Evolutionary conservation across 2,113 vertebrate species (phyloP).

Genomic region (Ascaphus truei): DNA sequence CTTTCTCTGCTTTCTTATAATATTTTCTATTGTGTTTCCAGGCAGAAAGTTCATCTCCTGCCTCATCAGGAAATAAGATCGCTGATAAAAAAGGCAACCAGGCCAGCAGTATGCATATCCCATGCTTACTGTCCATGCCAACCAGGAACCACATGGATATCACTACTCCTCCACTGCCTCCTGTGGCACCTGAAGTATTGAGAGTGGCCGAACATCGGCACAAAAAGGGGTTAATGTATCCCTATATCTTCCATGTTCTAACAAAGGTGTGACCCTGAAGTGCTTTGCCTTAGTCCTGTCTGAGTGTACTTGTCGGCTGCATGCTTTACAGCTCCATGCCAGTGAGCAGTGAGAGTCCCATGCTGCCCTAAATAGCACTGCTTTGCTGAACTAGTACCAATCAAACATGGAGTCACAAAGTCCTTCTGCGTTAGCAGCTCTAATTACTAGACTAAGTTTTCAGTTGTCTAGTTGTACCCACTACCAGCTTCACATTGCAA

Average conservation of each 20-base stretch:
- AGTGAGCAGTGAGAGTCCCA: too few relatives aligned
- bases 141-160: slow-evolving; percentile 97
- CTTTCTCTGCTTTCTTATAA: not conserved
- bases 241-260: slow-evolving; percentile 90
- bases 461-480: too few relatives aligned
- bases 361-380: too few relatives aligned
- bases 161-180: slow-evolving; percentile 87
- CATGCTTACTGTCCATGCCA: slow-evolving; percentile 91
- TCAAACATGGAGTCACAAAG: too few relatives aligned
- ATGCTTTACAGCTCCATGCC: too few relatives aligned
- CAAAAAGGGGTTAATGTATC: slow-evolving; percentile 94
- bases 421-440: too few relatives aligned
- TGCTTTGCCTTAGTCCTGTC: not conserved
- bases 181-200: slow-evolving; percentile 87
- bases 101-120: slow-evolving; percentile 75
- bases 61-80: slow-evolving; percentile 68
- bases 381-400: too few relatives aligned
- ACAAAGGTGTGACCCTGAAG: slow-evolving; percentile 73
- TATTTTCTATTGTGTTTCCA: slow-evolving; percentile 47
- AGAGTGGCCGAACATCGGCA: slow-evolving; percentile 92
- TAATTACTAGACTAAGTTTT: too few relatives aligned
- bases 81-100: slow-evolving; percentile 70
- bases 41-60: slow-evolving; percentile 73
- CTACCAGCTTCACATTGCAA: too few relatives aligned
- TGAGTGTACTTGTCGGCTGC: too few relatives aligned